These are phyloP conservation scores for Ormia ochracea DNA, from an alignment of 2,888 invertebrate species.

Conservation along the genomic window DNA sequence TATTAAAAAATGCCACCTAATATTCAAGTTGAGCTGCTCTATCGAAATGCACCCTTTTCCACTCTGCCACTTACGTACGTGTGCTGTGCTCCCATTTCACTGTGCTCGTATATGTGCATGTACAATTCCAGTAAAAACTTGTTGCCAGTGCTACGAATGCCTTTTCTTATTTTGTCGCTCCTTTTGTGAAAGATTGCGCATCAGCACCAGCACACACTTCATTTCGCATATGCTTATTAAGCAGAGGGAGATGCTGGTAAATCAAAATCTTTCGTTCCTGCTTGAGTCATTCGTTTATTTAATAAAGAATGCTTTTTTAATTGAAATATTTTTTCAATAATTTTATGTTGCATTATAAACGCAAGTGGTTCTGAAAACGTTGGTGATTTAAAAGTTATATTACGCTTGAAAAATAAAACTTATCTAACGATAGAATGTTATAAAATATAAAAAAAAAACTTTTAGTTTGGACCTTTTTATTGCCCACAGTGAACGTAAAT, in stretches of 20 bases:
- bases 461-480: too few species aligned
- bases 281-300: neutral
- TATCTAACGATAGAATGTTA: too few species aligned
- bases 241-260: neutral
- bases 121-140: neutral
- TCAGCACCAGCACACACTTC: constrained; percentile 2
- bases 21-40: too few species aligned
- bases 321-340: neutral
- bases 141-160: constrained; percentile 5
- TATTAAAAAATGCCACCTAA: too few species aligned
- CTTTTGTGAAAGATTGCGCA: constrained; percentile 13
- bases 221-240: neutral
- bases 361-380: too few species aligned
- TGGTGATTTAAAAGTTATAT: too few species aligned
- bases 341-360: neutral
- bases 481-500: too few species aligned
- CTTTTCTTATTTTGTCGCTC: neutral
- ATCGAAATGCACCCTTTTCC: neutral
- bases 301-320: neutral
- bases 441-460: too few species aligned
- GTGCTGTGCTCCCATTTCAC: neutral
- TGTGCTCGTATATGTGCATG: neutral
- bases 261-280: neutral
- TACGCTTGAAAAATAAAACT: too few species aligned
- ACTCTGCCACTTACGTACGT: neutral